A percentile compares a stretch with the other conserved stretches of the same genome.
phyloP scores from a whole-genome alignment of 2,113 vertebrate genomes.

The Nyctereutes procyonoides region DNA sequence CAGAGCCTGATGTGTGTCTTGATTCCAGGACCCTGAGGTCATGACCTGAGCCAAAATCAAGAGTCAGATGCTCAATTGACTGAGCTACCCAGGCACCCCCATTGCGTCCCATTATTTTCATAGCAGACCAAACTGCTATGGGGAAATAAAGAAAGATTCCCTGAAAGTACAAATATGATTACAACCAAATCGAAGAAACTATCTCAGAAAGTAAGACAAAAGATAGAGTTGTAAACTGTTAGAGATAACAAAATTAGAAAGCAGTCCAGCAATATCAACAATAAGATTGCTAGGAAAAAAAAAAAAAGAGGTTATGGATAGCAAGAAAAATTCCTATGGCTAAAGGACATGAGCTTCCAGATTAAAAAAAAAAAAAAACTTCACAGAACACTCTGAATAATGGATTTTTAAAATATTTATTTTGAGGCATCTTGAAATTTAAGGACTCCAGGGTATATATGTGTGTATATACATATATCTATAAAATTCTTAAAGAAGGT shows the following conservation, averaged over 20 bases:
- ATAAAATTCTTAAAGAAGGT: background rate
- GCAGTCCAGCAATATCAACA: background rate
- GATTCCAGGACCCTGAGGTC: background rate
- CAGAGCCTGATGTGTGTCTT: background rate
- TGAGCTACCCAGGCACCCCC: background rate
- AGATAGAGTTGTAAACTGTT: background rate
- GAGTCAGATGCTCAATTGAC: background rate
- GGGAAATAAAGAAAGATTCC: background rate
- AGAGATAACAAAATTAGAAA: background rate
- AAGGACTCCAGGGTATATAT: background rate
- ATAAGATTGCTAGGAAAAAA: background rate
- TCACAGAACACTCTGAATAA: background rate
- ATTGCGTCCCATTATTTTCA: background rate
- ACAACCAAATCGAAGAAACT: background rate
- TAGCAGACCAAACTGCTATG: background rate
- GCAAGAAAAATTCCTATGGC: background rate
- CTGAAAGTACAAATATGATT: background rate
- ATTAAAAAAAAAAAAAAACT: background rate
- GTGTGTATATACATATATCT: background rate
- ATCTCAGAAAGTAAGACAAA: slow-evolving; percentile 19
- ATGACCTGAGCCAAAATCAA: background rate
- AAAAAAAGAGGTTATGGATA: background rate
- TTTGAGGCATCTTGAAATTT: background rate
- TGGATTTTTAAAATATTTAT: background rate
- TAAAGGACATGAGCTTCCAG: background rate